A percentile compares a stretch with the other conserved stretches of the same genome.
phyloP scores from a whole-genome alignment of 1,140 invertebrate genomes.

The Drosophila persimilis region DNA sequence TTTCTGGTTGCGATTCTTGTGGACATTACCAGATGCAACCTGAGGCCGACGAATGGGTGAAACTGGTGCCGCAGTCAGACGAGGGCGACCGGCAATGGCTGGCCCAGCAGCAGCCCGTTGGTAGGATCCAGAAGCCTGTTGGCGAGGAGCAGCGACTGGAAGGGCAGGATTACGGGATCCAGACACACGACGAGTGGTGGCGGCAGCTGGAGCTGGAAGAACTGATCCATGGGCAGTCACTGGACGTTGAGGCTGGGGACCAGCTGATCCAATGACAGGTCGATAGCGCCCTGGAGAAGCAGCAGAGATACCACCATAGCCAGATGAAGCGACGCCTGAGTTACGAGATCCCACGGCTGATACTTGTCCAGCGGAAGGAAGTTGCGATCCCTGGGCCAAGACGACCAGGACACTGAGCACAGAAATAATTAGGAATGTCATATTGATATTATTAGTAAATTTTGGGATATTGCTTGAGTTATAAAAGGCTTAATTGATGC shows the following conservation, averaged over 20 bases:
- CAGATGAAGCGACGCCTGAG: slow-evolving; percentile 16
- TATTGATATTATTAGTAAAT: background rate
- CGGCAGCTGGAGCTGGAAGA: background rate
- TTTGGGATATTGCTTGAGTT: background rate
- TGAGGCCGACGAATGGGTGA: too few species aligned
- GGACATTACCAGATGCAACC: slow-evolving; percentile 4
- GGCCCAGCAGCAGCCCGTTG: background rate
- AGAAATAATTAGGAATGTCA: slow-evolving; percentile 18
- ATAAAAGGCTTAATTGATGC: background rate
- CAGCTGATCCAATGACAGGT: background rate
- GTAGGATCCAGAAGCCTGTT: slow-evolving; percentile 1
- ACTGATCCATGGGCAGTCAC: background rate
- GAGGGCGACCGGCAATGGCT: too few species aligned
- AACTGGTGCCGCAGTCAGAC: too few species aligned
- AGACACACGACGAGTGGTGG: background rate
- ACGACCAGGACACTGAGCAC: slow-evolving; percentile 24
- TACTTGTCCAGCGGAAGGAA: slow-evolving; percentile 18
- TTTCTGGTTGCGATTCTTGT: slow-evolving; percentile 18
- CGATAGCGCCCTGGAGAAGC: background rate
- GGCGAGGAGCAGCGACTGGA: slow-evolving; percentile 15
- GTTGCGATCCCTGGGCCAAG: slow-evolving; percentile 23
- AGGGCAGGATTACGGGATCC: slow-evolving; percentile 4
- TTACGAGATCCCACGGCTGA: slow-evolving; percentile 5
- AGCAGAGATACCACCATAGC: background rate
- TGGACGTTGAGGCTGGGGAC: slow-evolving; percentile 9